Evolutionary conservation across 2,113 vertebrate genomes (phyloP), one percentile per base, ranked within the genome.

Genomic region (Alexandromys fortis): DNA sequence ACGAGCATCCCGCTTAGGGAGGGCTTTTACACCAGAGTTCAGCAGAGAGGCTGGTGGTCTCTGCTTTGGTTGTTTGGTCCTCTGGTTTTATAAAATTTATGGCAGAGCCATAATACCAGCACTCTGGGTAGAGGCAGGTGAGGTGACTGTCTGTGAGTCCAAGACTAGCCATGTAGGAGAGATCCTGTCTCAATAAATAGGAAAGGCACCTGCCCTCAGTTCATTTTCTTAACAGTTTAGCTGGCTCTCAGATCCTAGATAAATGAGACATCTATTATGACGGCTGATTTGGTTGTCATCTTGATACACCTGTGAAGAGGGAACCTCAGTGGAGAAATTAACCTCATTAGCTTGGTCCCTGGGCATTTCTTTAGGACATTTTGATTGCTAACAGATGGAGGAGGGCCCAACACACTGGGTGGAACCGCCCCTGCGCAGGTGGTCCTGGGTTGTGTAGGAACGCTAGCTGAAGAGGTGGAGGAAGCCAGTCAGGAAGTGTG

Each of bases 81-180:
- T 85, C 16, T 86, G 61, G 65, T 88, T 91, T 93, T 90, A 55
- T 76, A 94, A 73, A 73, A 77, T 72, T 33, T 85, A 38, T 81
- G 63, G 26, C 63, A 65, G 79, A 22, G 11, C n/a, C 26, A 28
- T 83, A 38, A 63, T 63, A n/a, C 79, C n/a, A 83, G n/a, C 79
- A 63, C 24, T 42, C 79, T 61, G 12, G 52, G 55, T 14, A 38
- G 55, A 82, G 24, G n/a, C 35, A 82, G 35, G 2, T 61, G 76
- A 58, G 55, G 55, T 17, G 35, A 26, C 26, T 12, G 17, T 38
- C 55, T 83, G 52, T 81, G 79, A 61, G 79, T 83, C 61, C 55
- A 42, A 83, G 79, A n/a, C 58, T n/a, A 61, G 22, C n/a, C 78
- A n/a, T 55, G 55, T 61, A 63, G 79, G n/a, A 61, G n/a, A 83